Conservation (phyloP, 1,140 invertebrate genomes). For the Caenorhabditis latens region DNA sequence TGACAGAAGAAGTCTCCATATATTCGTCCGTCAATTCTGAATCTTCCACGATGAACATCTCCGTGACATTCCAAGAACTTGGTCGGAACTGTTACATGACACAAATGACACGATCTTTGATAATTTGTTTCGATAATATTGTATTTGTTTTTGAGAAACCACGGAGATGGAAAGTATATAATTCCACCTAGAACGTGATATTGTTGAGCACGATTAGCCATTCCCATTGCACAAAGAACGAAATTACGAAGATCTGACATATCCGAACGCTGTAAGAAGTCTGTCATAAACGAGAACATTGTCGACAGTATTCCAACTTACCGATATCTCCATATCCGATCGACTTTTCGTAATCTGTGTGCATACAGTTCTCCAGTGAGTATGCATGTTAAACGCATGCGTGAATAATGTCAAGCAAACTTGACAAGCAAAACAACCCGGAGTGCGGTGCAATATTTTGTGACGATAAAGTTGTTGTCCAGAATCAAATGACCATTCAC, state of each 20-base stretch:
- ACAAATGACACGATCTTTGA: neutral
- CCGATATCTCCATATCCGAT: neutral
- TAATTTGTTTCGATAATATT: neutral
- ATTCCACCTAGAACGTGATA: neutral
- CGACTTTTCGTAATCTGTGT: neutral
- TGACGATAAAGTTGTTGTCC: neutral
- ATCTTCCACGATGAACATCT: conserved; percentile 32
- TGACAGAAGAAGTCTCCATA: conserved; percentile 32
- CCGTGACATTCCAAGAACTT: conserved; percentile 16
- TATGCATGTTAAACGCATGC: neutral
- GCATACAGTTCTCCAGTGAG: neutral
- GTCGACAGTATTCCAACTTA: neutral
- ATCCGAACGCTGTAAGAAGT: neutral
- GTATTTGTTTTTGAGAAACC: neutral
- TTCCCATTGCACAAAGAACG: neutral
- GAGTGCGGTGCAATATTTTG: neutral
- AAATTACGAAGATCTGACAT: neutral
- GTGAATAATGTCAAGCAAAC: neutral
- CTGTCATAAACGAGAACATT: no score
- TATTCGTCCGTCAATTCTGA: conserved; percentile 3
- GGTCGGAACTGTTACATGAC: neutral
- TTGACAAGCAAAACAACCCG: neutral
- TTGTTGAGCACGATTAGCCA: neutral
- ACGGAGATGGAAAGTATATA: neutral
- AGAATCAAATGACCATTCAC: conserved; percentile 30